These are phyloP conservation scores for Xestia rhomboidea DNA, from an alignment of 2,888 invertebrate genomes.

Conservation along the genomic window DNA sequence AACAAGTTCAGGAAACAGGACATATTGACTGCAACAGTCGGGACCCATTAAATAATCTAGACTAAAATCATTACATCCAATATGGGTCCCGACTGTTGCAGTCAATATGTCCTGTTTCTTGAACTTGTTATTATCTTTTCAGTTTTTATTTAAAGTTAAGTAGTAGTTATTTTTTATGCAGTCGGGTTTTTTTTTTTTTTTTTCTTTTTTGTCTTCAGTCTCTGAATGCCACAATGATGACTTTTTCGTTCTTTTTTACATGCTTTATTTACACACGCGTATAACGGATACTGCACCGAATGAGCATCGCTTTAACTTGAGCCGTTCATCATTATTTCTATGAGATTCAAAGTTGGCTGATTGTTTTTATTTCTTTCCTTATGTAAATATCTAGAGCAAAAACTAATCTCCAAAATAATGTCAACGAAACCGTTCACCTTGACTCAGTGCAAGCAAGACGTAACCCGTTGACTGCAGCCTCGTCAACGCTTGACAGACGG, in stretches of 20 bases:
- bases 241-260: not conserved
- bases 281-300: not conserved
- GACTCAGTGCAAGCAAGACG: constrained; percentile 59
- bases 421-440: constrained; percentile 59
- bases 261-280: not conserved
- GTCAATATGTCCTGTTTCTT: too few species aligned
- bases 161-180: too few species aligned
- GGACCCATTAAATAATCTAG: too few species aligned
- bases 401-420: constrained; percentile 9
- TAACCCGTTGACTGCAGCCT: constrained; percentile 63
- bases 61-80: too few species aligned
- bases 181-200: too few species aligned
- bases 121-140: too few species aligned
- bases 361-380: not conserved
- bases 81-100: too few species aligned
- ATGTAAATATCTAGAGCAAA: not conserved
- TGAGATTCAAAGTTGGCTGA: not conserved
- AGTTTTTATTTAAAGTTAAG: too few species aligned
- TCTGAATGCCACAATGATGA: not conserved
- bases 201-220: not conserved
- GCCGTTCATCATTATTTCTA: not conserved
- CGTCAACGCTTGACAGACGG: constrained; percentile 75
- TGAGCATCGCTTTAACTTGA: not conserved
- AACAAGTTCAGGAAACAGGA: too few species aligned
- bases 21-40: too few species aligned